Base-by-base conservation (phyloP, 2,888 invertebrate species). In the Prosapia bicincta region DNA sequence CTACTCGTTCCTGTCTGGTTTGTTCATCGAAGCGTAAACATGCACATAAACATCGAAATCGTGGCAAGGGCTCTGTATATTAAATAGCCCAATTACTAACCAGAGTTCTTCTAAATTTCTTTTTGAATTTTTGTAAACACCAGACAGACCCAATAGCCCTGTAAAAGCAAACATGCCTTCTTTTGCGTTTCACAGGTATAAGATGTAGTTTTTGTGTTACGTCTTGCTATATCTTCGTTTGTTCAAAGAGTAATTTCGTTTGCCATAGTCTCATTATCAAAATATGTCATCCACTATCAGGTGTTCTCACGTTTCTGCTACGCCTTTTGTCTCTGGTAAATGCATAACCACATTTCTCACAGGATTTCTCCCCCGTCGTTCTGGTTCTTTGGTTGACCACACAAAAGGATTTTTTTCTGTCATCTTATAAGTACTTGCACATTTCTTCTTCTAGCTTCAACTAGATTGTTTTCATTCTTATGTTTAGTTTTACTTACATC, bases 21-120 rank as follows among this genome's bases (percentile, higher is more conserved):
- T 13, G 15, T 30, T 73, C 71, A 23, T 77, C 76, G 68, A 78
- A 78, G 9, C 76, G 68, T 3, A 76, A 32, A 30, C 69, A 67
- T 13, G 15, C 13, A 20, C 32, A 69, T 13, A 78, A 38, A 69
- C 75, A 77, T 26, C 26, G 43, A 72, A 78, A 78, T 20, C 78
- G 69, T 26, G 66, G 70, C 20, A 66, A 65, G 30, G 13, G 69
- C 76, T 69, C 67, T 15, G 30, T 69, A 74, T 15, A 74, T 75
- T 54, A 32, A n/a, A 26, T 9, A 26, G 25, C 70, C 66, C 24
- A 28, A 38, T 9, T n/a, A 70, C 13, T 20, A 30, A 54, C 70
- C 69, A 43, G n/a, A n/a, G n/a, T n/a, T n/a, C n/a, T n/a, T n/a
- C n/a, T n/a, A n/a, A n/a, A 75, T 28, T 74, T 15, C n/a, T 25